Evolutionary conservation across 1,140 invertebrate species (phyloP).

Genomic region (Periplaneta americana): DNA sequence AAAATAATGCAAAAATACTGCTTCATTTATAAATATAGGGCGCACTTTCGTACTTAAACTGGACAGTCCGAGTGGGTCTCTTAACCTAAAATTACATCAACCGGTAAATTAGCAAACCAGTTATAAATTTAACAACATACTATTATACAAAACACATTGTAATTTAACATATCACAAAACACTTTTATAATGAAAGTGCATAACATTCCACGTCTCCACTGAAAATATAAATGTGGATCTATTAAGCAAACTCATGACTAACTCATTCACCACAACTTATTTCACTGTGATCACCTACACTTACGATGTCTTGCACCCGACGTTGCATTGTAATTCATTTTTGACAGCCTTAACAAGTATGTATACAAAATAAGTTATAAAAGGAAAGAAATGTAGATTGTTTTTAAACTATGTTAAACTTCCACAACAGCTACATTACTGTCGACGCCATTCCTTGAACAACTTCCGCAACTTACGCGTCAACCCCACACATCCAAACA

Average conservation of each 20-base stretch:
- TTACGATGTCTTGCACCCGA: constrained; percentile 21
- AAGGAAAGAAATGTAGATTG: neutral
- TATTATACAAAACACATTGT: neutral
- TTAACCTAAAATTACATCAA: neutral
- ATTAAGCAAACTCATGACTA: neutral
- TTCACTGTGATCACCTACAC: constrained; percentile 21
- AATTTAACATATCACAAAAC: neutral
- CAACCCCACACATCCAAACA: neutral
- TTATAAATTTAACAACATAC: neutral
- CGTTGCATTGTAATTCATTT: constrained; percentile 19
- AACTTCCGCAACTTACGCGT: neutral
- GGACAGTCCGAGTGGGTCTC: neutral
- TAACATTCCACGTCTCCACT: neutral
- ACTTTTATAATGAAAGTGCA: neutral
- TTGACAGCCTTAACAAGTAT: neutral
- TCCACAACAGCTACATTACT: neutral
- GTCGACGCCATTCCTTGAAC: neutral
- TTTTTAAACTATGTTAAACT: neutral
- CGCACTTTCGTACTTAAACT: neutral
- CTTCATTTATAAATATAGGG: neutral
- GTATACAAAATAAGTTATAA: neutral
- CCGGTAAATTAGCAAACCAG: neutral
- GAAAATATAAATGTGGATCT: neutral
- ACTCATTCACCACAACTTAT: constrained; percentile 17
- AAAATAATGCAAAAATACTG: neutral